Evolutionary conservation across 2,888 invertebrate genomes (phyloP).

Genomic region (Andricus curvator): DNA sequence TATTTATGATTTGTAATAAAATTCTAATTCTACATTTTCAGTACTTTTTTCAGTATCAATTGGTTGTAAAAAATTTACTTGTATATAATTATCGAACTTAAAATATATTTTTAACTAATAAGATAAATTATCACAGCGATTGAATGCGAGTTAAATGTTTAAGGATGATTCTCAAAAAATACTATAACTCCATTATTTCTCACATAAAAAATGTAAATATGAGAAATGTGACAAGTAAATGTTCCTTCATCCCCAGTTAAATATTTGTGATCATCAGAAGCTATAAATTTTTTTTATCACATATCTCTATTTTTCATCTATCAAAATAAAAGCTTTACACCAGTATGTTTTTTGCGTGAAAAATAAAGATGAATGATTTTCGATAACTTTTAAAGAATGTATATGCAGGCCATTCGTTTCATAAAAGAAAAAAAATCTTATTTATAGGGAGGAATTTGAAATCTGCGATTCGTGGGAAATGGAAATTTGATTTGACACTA

Average conservation of each 20-base stretch:
- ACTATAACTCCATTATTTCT: not conserved
- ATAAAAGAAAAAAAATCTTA: not conserved
- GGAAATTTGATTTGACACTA: slow-evolving; percentile 4
- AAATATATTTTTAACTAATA: too few species aligned
- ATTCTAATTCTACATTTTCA: too few species aligned
- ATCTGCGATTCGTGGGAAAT: slow-evolving; percentile 9
- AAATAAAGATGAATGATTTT: not conserved
- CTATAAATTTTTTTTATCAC: not conserved
- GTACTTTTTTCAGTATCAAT: too few species aligned
- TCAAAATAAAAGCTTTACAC: not conserved
- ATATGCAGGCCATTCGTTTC: not conserved
- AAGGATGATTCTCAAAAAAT: not conserved
- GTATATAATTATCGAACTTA: too few species aligned
- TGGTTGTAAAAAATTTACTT: too few species aligned
- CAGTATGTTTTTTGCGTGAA: not conserved
- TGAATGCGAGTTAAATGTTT: too few species aligned
- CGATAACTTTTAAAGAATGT: not conserved
- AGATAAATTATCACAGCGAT: too few species aligned
- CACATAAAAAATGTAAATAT: not conserved
- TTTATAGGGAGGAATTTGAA: not conserved
- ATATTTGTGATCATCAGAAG: not conserved
- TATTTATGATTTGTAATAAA: too few species aligned
- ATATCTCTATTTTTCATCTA: not conserved
- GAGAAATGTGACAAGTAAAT: not conserved
- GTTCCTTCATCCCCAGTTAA: not conserved